A percentile compares a stretch with the other conserved stretches of the same genome.
These are phyloP conservation scores for Zoanthus gigantus DNA, from an alignment of 92 coral and sea anemone genomes.

Conservation along the genomic window DNA sequence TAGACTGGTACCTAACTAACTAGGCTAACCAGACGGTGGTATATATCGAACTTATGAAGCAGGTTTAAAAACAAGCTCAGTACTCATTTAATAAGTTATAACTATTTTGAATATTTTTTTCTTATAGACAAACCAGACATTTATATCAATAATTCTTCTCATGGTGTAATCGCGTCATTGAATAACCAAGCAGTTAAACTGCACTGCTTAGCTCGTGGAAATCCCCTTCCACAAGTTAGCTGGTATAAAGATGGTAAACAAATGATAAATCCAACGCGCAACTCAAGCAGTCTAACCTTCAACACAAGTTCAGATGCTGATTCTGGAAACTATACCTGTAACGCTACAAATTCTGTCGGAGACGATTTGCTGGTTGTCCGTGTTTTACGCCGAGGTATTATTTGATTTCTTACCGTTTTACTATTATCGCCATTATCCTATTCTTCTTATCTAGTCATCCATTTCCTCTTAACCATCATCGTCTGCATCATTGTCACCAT, in stretches of 20 bases:
- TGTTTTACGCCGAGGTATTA: constrained; percentile 37
- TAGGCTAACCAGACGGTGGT: neutral
- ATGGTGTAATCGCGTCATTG: constrained; percentile 31
- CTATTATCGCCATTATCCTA: neutral
- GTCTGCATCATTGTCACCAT: neutral
- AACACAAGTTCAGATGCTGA: constrained; percentile 10
- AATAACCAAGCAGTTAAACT: constrained; percentile 12
- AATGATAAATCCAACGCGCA: neutral
- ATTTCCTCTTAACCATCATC: neutral
- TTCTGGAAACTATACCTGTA: constrained; percentile 35
- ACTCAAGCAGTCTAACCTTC: neutral
- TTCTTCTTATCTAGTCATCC: neutral
- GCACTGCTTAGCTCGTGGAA: constrained; percentile 28
- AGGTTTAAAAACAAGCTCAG: neutral
- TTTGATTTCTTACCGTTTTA: neutral
- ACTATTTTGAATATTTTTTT: too few species aligned
- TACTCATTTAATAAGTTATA: neutral
- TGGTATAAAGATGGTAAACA: constrained; percentile 16
- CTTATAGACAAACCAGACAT: constrained; percentile 38
- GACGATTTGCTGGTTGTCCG: neutral
- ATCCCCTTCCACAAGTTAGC: constrained; percentile 17
- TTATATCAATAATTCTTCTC: constrained; percentile 7
- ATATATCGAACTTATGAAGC: neutral
- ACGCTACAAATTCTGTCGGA: neutral
- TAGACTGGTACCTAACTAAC: too few species aligned